These are phyloP conservation scores for Anoplophora glabripennis DNA, from an alignment of 1,140 invertebrate genomes.

Conservation along the genomic window DNA sequence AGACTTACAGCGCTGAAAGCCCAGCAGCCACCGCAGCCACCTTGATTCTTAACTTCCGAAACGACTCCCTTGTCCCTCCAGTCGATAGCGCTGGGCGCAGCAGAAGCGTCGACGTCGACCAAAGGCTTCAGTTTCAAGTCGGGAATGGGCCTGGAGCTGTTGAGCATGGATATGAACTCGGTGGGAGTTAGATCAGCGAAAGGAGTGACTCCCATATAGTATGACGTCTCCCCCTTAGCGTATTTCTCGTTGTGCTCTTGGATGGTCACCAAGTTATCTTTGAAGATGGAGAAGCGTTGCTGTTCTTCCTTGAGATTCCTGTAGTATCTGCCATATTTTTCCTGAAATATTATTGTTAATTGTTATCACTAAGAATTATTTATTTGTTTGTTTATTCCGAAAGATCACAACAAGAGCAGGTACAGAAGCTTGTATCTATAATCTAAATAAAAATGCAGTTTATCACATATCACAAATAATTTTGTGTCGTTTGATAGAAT, in stretches of 20 bases:
- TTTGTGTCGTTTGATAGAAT: too few species aligned
- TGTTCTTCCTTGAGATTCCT: constrained; percentile 61
- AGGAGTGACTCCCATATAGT: constrained; percentile 70
- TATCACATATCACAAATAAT: too few species aligned
- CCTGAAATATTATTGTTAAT: too few species aligned
- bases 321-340: background rate
- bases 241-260: constrained; percentile 76
- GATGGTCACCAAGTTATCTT: constrained; percentile 80
- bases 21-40: constrained; percentile 53
- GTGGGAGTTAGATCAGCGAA: constrained; percentile 81
- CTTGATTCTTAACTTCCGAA: constrained; percentile 31
- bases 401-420: too few species aligned
- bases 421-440: too few species aligned
- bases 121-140: too few species aligned
- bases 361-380: too few species aligned
- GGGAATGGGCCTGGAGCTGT: too few species aligned
- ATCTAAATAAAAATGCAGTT: too few species aligned
- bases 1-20: constrained; percentile 48
- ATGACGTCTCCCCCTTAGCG: constrained; percentile 62
- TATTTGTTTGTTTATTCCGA: too few species aligned
- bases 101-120: background rate
- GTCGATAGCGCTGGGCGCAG: constrained; percentile 22
- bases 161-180: constrained; percentile 59
- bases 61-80: constrained; percentile 33
- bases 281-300: constrained; percentile 79